Percentiles rank a stretch among this genome's conserved stretches.
phyloP scores from a whole-genome alignment of 2,797 vertebrate species.

The Microtus californicus region DNA sequence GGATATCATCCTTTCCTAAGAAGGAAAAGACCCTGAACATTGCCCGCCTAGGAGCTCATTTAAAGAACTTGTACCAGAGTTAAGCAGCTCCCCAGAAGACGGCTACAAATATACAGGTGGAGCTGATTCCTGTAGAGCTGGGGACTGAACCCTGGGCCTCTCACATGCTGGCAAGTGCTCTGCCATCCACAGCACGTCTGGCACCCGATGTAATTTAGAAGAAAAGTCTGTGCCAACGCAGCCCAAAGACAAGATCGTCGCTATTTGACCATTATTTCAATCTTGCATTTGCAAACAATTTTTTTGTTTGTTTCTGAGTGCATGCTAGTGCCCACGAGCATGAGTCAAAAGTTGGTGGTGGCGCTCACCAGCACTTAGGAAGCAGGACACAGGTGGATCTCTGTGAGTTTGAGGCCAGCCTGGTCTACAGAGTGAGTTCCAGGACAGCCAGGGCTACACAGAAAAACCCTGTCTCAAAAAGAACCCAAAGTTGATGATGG shows the following conservation, averaged over 20 bases:
- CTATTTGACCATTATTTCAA: neutral
- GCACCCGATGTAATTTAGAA: neutral
- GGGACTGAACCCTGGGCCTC: neutral
- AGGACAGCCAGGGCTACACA: neutral
- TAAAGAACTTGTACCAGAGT: neutral
- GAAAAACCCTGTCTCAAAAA: neutral
- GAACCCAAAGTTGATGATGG: neutral
- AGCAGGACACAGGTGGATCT: neutral
- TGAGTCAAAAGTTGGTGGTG: neutral
- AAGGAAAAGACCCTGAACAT: neutral
- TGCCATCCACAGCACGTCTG: neutral
- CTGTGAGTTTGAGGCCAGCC: neutral
- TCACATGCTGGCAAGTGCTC: too few species aligned
- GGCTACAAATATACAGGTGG: neutral
- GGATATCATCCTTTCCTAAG: neutral
- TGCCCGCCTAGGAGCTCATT: constrained; percentile 5
- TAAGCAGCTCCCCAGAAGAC: neutral
- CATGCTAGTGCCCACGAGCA: neutral
- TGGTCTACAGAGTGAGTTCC: neutral
- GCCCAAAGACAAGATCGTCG: neutral
- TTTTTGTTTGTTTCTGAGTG: neutral
- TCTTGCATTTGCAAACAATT: constrained; percentile 21
- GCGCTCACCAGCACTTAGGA: neutral
- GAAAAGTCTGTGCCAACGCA: neutral
- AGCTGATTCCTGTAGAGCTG: neutral